Conservation (phyloP, 2,888 invertebrate genomes). For the Calliphora vomitoria region DNA sequence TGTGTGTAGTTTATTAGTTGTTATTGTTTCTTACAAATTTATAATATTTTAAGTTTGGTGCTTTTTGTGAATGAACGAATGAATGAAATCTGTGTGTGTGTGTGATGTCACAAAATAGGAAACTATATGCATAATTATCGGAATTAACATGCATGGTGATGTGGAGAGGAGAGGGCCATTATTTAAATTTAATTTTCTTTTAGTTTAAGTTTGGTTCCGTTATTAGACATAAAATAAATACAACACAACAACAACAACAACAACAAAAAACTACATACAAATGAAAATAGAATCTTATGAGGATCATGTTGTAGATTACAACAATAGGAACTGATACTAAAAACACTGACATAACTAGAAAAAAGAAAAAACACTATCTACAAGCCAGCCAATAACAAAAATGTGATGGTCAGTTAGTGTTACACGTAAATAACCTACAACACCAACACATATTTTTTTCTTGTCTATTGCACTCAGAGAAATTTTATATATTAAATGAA, state of each 20-base stretch:
- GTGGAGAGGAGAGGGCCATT: not conserved
- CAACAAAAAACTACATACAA: not conserved
- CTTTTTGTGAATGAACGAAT: conserved; percentile 43
- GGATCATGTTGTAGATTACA: conserved; percentile 50
- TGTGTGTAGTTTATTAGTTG: not conserved
- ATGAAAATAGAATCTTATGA: conserved; percentile 39
- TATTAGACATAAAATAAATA: conserved; percentile 28
- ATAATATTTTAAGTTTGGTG: not conserved
- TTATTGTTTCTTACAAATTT: not conserved
- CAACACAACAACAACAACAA: conserved; percentile 3
- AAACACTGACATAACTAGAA: not conserved
- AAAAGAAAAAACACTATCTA: not conserved
- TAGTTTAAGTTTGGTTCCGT: conserved; percentile 45
- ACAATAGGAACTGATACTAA: conserved; percentile 41
- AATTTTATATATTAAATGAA: conserved; percentile 4
- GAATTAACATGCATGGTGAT: conserved; percentile 38
- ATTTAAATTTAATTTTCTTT: conserved; percentile 23
- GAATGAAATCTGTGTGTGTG: conserved; percentile 44
- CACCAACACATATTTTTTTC: conserved; percentile 14
- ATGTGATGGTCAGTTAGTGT: not conserved
- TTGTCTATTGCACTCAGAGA: not conserved
- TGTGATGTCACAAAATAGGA: conserved; percentile 46
- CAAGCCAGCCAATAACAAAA: not conserved
- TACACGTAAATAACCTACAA: conserved; percentile 2
- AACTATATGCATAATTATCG: conserved; percentile 59